phyloP scores from a whole-genome alignment of 2,888 invertebrate genomes.

The Tetranychus truncatus region DNA sequence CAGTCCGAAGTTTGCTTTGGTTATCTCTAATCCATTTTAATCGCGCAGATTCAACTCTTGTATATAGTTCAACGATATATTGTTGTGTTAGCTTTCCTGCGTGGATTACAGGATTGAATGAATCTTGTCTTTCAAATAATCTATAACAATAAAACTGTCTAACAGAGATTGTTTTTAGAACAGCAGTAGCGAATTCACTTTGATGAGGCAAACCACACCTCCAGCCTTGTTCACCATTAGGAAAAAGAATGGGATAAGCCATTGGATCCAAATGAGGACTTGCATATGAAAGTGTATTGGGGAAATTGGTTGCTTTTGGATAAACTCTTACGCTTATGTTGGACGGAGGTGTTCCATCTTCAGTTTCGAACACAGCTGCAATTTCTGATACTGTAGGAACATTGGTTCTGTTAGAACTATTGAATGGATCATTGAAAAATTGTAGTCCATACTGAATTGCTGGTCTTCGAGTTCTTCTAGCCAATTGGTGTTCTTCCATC shows the following conservation, averaged over 20 bases:
- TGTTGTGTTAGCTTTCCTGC: conserved; percentile 25
- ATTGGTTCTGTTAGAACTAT: conserved; percentile 16
- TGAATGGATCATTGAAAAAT: conserved; percentile 8
- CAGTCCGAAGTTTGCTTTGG: conserved; percentile 28
- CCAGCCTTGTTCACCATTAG: conserved; percentile 26
- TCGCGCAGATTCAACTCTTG: conserved; percentile 29
- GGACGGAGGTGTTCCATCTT: conserved; percentile 24
- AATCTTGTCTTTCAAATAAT: neutral
- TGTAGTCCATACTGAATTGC: neutral
- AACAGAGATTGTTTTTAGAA: neutral
- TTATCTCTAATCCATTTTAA: conserved; percentile 27
- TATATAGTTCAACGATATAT: conserved; percentile 29
- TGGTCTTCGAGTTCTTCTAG: no score
- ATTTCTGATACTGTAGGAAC: conserved; percentile 12
- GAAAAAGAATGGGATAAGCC: conserved; percentile 27
- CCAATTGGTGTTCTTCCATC: neutral
- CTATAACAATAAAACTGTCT: neutral
- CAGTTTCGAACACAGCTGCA: conserved; percentile 20
- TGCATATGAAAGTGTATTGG: conserved; percentile 17
- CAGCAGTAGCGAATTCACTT: no score
- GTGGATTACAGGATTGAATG: neutral
- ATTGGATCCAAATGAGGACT: conserved; percentile 27
- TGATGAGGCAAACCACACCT: neutral
- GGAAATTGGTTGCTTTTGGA: neutral
- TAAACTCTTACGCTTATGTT: conserved; percentile 23